Evolutionary conservation across 2,888 invertebrate genomes (phyloP), one percentile per base, ranked within the genome.

Genomic region (Glaucopsyche alexis): DNA sequence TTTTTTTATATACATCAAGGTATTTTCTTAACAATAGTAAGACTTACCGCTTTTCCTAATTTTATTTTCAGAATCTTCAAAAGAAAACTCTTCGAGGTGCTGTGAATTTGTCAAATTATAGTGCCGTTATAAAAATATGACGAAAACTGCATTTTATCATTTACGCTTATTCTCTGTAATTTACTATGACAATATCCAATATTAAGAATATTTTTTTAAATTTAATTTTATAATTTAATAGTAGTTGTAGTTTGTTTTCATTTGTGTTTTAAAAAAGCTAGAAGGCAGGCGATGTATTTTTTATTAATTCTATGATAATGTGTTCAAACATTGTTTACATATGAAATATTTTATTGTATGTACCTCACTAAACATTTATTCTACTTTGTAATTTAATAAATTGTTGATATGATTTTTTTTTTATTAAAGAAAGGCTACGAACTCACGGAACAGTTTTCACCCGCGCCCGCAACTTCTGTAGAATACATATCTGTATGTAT

Each of bases 1-100:
- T 65, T 3, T 14, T 7, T 66, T 42, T 29, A 29, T 66, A 7
- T 19, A 66, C 19, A n/a, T 38, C 7, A 19, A n/a, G 16, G 13
- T 49, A 52, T 40, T 40, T 67, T 7, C 40, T 0, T n/a, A 14
- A 52, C n/a, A 6, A 52, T 52, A 9, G 52, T 16, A 16, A 52
- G 29, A 29, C 29, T 29, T 3, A 29, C 4, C 1, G 29, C 29
- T 29, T 29, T 29, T 29, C 29, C 4, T 13, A 49, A 16, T 38
- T 76, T 71, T 72, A 67, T 29, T 90, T 94, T 77, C 90, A 95
- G 95, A 96, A 95, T 90, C 93, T 96, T 71, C 95, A 95, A 82
- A 94, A 94, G 81, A 94, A 94, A 83, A 94, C 95, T 14, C 88
- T 96, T 19, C 93, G 93, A 77, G 96, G 96, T 64, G 90, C 94